Conservation (phyloP, 2,888 invertebrate species). For the Lasioglossum calceatum region DNA sequence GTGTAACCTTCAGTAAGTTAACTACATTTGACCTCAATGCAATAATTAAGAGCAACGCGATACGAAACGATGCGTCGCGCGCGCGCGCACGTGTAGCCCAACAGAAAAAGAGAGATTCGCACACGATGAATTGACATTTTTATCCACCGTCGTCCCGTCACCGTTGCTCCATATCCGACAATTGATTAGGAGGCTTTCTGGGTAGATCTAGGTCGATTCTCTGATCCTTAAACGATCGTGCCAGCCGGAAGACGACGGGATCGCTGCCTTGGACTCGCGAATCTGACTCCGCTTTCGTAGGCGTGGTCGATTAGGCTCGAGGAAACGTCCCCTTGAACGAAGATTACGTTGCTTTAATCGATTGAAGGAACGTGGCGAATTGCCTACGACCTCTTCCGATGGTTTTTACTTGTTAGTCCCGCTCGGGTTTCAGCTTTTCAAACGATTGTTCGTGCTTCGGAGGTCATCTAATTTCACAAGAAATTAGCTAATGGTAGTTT, state of each 20-base stretch:
- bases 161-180: slow-evolving; percentile 62
- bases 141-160: slow-evolving; percentile 21
- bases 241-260: not conserved
- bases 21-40: slow-evolving; percentile 80
- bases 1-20: slow-evolving; percentile 73
- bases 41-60: slow-evolving; percentile 76
- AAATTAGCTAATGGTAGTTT: not conserved
- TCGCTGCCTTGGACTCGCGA: not conserved
- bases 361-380: not conserved
- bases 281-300: not conserved
- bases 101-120: slow-evolving; percentile 51
- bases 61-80: not conserved
- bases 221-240: slow-evolving; percentile 20
- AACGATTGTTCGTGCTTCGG: not conserved
- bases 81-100: not conserved
- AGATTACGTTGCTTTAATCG: not conserved
- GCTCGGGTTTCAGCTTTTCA: not conserved
- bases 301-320: not conserved
- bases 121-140: slow-evolving; percentile 66
- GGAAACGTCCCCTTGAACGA: slow-evolving; percentile 1
- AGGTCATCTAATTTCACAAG: not conserved
- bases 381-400: not conserved
- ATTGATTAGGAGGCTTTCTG: slow-evolving; percentile 60
- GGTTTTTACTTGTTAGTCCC: not conserved
- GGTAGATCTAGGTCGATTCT: slow-evolving; percentile 44